Conservation (phyloP, 1,140 invertebrate genomes). For the Diorhabda carinulata region DNA sequence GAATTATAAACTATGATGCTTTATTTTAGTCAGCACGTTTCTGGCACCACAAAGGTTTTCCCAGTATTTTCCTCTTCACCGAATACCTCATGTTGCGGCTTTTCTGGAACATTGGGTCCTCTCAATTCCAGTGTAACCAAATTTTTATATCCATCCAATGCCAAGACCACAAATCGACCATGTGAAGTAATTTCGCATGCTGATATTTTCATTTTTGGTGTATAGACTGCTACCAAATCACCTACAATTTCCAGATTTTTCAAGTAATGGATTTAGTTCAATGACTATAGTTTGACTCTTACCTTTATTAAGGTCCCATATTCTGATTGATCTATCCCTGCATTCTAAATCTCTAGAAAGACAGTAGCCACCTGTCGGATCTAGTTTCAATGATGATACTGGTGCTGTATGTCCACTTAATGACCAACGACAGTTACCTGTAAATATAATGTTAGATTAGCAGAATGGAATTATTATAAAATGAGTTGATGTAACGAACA, state of each 20-base stretch:
- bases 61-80: slow-evolving; percentile 51
- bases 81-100: slow-evolving; percentile 47
- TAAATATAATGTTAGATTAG: slow-evolving; percentile 8
- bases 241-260: slow-evolving; percentile 50
- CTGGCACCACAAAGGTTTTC: slow-evolving; percentile 52
- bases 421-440: slow-evolving; percentile 68
- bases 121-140: slow-evolving; percentile 62
- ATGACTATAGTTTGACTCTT: slow-evolving; percentile 17
- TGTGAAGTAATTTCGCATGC: slow-evolving; percentile 71
- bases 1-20: slow-evolving; percentile 10
- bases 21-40: slow-evolving; percentile 45
- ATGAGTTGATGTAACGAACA: slow-evolving; percentile 6
- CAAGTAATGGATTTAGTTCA: background rate
- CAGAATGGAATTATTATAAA: slow-evolving; percentile 6
- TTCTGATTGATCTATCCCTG: slow-evolving; percentile 66
- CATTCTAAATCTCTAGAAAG: slow-evolving; percentile 68
- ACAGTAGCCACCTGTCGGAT: slow-evolving; percentile 64
- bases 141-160: slow-evolving; percentile 57
- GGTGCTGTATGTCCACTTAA: slow-evolving; percentile 72
- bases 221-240: slow-evolving; percentile 72
- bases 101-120: slow-evolving; percentile 50
- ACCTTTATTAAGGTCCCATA: slow-evolving; percentile 78
- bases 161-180: slow-evolving; percentile 68
- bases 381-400: slow-evolving; percentile 65
- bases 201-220: slow-evolving; percentile 67